Percentiles rank a stretch among this genome's conserved stretches.
phyloP scores from a whole-genome alignment of 2,888 invertebrate genomes.

The Tromatobia lineatoria region DNA sequence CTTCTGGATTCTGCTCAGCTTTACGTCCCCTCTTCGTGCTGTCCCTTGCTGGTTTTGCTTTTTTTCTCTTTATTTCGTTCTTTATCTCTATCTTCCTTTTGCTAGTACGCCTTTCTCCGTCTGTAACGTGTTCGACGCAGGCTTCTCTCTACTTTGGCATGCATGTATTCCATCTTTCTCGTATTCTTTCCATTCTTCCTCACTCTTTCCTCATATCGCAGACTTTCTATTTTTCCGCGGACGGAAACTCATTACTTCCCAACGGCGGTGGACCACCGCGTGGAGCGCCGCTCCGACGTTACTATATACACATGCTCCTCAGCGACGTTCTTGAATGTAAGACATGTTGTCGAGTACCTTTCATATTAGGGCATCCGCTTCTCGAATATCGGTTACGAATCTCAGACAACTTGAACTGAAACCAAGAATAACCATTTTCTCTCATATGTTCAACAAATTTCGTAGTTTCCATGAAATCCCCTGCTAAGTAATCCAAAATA shows the following conservation, averaged over 20 bases:
- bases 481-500: no score
- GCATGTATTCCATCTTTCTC: constrained; percentile 58
- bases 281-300: constrained; percentile 36
- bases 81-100: neutral
- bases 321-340: constrained; percentile 8
- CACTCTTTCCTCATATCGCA: constrained; percentile 51
- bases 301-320: constrained; percentile 13
- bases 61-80: constrained; percentile 35
- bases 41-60: constrained; percentile 37
- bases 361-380: neutral
- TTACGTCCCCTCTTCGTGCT: constrained; percentile 61
- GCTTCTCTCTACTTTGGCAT: constrained; percentile 40
- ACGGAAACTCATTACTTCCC: constrained; percentile 79
- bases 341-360: constrained; percentile 7
- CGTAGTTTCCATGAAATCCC: neutral
- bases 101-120: constrained; percentile 12
- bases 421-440: neutral
- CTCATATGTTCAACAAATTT: neutral
- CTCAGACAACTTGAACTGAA: neutral
- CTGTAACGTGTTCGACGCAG: neutral
- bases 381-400: neutral
- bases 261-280: constrained; percentile 66
- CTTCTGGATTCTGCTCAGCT: constrained; percentile 48
- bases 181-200: constrained; percentile 33
- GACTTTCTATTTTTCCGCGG: constrained; percentile 71